phyloP scores from a whole-genome alignment of 2,113 vertebrate genomes.

The Prunella himalayana region DNA sequence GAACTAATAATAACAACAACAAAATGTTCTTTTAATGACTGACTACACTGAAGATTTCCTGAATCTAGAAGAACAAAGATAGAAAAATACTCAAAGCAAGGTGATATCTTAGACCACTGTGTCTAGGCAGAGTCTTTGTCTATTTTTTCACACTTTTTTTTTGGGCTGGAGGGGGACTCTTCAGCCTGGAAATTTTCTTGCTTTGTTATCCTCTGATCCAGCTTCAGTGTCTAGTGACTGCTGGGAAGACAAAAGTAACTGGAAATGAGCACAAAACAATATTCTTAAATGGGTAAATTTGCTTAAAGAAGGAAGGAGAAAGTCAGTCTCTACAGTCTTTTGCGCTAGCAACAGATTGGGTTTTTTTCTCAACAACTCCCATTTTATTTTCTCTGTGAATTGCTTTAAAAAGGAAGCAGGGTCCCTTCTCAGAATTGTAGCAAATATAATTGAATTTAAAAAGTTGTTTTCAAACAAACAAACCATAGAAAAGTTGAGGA shows the following conservation, averaged over 20 bases:
- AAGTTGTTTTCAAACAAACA: conserved; percentile 34
- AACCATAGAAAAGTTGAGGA: neutral
- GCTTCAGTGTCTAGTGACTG: neutral
- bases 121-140: neutral
- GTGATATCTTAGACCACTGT: neutral
- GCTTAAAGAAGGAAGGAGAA: neutral
- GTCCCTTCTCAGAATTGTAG: neutral
- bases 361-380: neutral
- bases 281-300: neutral
- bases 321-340: neutral
- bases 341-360: neutral
- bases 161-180: accelerated
- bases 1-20: neutral
- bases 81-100: neutral
- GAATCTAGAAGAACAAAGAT: neutral
- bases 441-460: conserved; percentile 38
- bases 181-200: neutral
- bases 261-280: neutral
- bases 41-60: neutral
- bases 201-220: neutral
- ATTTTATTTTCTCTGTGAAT: neutral
- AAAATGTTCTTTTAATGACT: neutral
- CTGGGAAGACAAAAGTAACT: neutral
- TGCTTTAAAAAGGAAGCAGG: conserved; percentile 2
- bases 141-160: neutral